Conservation (phyloP, 30 jellyfish, hydroid and myxozoan genomes). For the Rhopilema esculentum region DNA sequence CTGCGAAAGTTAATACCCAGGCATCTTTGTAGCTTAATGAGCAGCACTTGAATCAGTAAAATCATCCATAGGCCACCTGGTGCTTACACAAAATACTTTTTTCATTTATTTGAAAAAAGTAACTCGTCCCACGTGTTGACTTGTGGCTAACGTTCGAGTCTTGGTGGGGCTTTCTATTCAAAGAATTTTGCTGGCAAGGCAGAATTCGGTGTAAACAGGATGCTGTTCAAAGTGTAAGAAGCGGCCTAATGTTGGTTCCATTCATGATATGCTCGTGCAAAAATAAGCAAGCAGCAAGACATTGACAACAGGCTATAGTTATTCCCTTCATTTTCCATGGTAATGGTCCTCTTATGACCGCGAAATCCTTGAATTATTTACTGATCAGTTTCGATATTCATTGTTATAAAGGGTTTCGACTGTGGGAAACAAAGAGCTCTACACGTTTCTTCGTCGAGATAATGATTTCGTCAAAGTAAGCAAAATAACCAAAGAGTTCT, state of each 20-base stretch:
- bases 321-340: neutral
- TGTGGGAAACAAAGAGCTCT: neutral
- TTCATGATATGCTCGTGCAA: neutral
- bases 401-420: neutral
- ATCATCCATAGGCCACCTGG: neutral
- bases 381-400: neutral
- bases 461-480: neutral
- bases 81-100: neutral
- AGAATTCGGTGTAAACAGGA: neutral
- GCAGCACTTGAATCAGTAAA: neutral
- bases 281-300: neutral
- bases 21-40: neutral
- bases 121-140: neutral
- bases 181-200: neutral
- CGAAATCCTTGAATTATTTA: neutral
- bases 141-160: neutral
- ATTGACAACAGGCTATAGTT: neutral
- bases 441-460: too few species aligned
- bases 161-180: neutral
- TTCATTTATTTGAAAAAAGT: neutral
- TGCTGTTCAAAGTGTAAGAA: neutral
- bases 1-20: neutral
- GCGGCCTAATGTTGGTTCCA: neutral
- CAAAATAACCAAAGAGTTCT: too few species aligned
- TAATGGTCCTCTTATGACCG: neutral